Evolutionary conservation across 2,797 vertebrate species (phyloP).

Genomic region (Hypotaenidia philippensis): DNA sequence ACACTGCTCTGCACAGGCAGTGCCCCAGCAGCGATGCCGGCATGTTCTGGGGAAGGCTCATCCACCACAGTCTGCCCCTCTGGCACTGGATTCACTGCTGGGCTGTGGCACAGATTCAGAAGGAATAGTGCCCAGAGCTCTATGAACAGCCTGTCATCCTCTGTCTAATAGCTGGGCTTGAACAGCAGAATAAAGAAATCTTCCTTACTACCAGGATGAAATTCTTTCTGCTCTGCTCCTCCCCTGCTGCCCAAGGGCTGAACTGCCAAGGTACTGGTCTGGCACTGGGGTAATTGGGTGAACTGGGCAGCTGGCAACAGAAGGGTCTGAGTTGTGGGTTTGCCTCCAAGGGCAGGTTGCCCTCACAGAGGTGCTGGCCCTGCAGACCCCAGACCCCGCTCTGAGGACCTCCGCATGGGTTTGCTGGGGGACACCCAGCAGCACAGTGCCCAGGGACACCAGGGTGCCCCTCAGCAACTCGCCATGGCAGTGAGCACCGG

Average conservation of each 20-base stretch:
- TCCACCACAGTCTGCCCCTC: accelerated
- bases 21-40: accelerated
- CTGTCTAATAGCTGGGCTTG: not conserved
- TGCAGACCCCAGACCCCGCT: accelerated
- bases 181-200: not conserved
- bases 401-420: accelerated
- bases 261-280: not conserved
- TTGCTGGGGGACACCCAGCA: not conserved
- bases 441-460: accelerated
- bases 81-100: accelerated
- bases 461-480: not conserved
- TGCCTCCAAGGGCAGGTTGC: not conserved
- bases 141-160: not conserved
- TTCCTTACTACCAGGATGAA: not conserved
- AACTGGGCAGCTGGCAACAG: accelerated
- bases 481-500: accelerated
- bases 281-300: not conserved
- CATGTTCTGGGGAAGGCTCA: accelerated
- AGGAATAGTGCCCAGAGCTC: not conserved
- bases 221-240: not conserved
- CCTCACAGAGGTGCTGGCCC: accelerated
- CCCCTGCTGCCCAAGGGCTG: accelerated
- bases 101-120: too few species aligned
- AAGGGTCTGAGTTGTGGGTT: accelerated
- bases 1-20: accelerated